Conservation (phyloP, 2,113 vertebrate species). For the Zootoca vivipara region DNA sequence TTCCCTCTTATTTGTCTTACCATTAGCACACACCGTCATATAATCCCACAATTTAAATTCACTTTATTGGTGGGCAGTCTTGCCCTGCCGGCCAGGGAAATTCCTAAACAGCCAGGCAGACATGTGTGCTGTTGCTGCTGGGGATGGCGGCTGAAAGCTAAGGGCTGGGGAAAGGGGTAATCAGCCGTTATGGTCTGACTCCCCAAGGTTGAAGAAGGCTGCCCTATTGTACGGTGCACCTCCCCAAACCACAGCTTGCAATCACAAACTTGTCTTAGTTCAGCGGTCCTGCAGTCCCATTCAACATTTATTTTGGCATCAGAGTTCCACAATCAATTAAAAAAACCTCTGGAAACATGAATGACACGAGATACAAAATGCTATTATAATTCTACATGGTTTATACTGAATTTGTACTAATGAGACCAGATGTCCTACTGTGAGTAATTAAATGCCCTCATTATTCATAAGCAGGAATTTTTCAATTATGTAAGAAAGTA, state of each 20-base stretch:
- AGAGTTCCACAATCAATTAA: neutral
- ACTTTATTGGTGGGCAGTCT: too few species aligned
- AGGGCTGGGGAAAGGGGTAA: too few species aligned
- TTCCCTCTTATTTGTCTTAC: neutral
- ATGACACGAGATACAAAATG: neutral
- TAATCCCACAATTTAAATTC: neutral
- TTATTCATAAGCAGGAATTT: slow-evolving; percentile 4
- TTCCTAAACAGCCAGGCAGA: too few species aligned
- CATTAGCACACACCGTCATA: neutral
- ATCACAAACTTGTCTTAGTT: neutral
- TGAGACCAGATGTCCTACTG: neutral
- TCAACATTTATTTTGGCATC: neutral
- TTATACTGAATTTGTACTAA: slow-evolving; percentile 19
- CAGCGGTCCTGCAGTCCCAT: neutral
- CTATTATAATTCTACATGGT: neutral
- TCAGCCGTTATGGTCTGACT: too few species aligned
- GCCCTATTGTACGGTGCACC: too few species aligned
- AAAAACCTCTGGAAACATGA: neutral
- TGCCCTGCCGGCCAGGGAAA: too few species aligned
- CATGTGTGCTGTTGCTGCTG: too few species aligned
- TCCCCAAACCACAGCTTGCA: neutral
- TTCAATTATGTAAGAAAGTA: slow-evolving; percentile 4
- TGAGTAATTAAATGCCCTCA: slow-evolving; percentile 13
- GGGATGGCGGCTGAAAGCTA: too few species aligned
- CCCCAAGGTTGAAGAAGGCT: too few species aligned